Conservation (phyloP, 2,797 vertebrate genomes). For the Nannoperca australis region DNA sequence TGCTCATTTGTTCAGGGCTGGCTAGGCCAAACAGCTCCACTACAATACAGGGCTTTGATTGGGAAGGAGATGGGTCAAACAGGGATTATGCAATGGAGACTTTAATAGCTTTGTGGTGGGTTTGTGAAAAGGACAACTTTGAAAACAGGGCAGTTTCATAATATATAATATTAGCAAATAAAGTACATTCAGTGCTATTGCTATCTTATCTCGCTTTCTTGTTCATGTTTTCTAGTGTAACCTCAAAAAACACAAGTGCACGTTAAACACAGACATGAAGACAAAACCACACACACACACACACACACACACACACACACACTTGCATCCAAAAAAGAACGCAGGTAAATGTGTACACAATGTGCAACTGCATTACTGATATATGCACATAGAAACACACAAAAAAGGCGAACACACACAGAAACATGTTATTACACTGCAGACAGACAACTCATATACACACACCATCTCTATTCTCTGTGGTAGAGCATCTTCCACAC, state of each 20-base stretch:
- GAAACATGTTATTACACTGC: constrained; percentile 24
- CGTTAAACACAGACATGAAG: background rate
- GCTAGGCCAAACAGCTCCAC: constrained; percentile 67
- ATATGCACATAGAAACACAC: constrained; percentile 27
- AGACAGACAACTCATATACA: constrained; percentile 47
- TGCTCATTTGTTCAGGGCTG: constrained; percentile 76
- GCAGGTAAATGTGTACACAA: constrained; percentile 18
- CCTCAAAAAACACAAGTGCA: background rate
- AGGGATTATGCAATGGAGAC: constrained; percentile 50
- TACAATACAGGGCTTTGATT: constrained; percentile 62
- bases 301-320: constrained; percentile 16
- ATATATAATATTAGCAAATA: background rate
- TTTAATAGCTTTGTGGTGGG: constrained; percentile 14
- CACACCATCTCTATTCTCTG: constrained; percentile 71
- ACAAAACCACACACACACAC: background rate
- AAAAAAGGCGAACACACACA: constrained; percentile 31
- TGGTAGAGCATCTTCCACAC: constrained; percentile 80
- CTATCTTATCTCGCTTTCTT: constrained; percentile 7
- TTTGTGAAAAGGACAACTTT: constrained; percentile 17
- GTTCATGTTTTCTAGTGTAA: background rate
- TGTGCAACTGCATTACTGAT: constrained; percentile 32
- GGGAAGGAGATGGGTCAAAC: constrained; percentile 51
- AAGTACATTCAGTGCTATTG: background rate
- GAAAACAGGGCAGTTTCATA: constrained; percentile 5
- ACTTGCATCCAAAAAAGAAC: background rate